Conservation (phyloP, 2,888 invertebrate genomes). For the Adelphocoris suturalis region DNA sequence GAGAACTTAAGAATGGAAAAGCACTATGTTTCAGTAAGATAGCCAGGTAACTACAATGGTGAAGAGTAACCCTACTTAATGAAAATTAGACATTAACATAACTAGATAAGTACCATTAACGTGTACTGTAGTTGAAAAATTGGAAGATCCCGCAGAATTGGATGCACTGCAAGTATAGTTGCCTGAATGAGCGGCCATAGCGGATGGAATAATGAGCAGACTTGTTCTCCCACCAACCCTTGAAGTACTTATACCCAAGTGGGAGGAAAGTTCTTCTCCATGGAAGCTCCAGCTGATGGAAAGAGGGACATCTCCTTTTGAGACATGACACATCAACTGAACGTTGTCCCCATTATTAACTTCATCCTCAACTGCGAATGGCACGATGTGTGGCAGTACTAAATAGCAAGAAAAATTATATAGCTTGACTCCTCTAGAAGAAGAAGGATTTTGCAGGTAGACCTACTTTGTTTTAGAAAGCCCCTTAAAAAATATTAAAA, state of each 20-base stretch:
- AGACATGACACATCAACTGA: conserved; percentile 83
- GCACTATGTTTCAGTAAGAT: too few species aligned
- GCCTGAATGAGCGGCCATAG: conserved; percentile 83
- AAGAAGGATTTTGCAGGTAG: not conserved
- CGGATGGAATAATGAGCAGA: conserved; percentile 83
- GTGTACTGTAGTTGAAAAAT: conserved; percentile 85
- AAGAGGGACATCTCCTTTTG: conserved; percentile 86
- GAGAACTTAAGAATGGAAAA: too few species aligned
- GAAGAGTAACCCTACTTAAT: not conserved
- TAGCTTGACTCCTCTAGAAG: not conserved
- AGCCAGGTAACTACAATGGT: not conserved
- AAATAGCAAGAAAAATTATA: conserved; percentile 78
- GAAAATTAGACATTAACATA: not conserved
- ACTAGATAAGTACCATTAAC: conserved; percentile 82
- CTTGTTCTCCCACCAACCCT: conserved; percentile 86
- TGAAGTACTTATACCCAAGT: conserved; percentile 78
- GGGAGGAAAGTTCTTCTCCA: conserved; percentile 78
- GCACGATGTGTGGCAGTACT: conserved; percentile 86
- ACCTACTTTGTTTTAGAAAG: too few species aligned
- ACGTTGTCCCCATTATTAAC: conserved; percentile 84
- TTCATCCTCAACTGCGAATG: conserved; percentile 81
- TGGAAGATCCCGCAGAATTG: conserved; percentile 84
- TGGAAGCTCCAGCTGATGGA: conserved; percentile 87
- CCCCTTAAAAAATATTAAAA: too few species aligned
- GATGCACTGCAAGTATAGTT: conserved; percentile 79